phyloP scores from a whole-genome alignment of 2,113 vertebrate species.

The Tychaedon coryphoeus region DNA sequence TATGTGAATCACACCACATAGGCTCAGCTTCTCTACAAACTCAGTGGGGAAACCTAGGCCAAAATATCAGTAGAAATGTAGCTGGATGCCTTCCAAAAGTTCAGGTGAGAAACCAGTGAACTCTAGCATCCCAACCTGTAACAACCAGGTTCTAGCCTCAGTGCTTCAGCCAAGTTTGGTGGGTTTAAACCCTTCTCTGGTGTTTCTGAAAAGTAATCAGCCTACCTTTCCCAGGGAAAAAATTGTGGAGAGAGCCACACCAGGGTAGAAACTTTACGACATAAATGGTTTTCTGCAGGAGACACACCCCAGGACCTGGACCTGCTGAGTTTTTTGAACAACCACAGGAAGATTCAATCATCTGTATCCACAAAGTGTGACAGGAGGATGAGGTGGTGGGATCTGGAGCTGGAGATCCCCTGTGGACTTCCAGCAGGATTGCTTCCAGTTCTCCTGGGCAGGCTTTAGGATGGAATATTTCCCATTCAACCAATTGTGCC shows the following conservation, averaged over 20 bases:
- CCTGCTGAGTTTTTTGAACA: background rate
- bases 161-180: background rate
- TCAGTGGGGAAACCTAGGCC: background rate
- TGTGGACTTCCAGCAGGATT: background rate
- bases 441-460: background rate
- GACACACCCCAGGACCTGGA: no score
- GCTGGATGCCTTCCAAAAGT: background rate
- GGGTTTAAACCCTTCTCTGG: background rate
- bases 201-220: background rate
- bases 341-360: background rate
- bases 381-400: background rate
- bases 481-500: background rate
- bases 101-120: background rate
- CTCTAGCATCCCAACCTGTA: background rate
- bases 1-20: rapidly evolving
- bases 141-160: background rate
- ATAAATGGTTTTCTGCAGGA: background rate
- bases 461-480: background rate
- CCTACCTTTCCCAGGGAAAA: background rate
- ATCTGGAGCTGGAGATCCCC: background rate
- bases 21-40: background rate
- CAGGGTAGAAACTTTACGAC: background rate
- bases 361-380: background rate
- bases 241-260: background rate
- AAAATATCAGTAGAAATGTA: background rate